A percentile compares a stretch with the other conserved stretches of the same genome.
Conservation (phyloP, 2,888 invertebrate genomes). For the Habrosyne pyritoides region DNA sequence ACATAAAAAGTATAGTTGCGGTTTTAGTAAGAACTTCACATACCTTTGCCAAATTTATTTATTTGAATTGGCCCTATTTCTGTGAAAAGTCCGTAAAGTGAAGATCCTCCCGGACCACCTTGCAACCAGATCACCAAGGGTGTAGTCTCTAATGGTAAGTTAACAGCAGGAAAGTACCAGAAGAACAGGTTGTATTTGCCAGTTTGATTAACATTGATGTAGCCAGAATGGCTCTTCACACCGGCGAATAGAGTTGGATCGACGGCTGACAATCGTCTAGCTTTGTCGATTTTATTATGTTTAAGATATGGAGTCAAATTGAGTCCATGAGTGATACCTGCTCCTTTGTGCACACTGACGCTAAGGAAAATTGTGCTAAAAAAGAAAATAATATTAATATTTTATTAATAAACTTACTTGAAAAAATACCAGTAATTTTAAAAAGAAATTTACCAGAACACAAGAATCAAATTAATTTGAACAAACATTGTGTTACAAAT, state of each 20-base stretch:
- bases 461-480: neutral
- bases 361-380: neutral
- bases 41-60: neutral
- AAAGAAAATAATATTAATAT: no score
- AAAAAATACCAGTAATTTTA: neutral
- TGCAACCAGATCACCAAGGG: constrained; percentile 72
- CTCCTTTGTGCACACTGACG: neutral
- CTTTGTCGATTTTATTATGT: neutral
- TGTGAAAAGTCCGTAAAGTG: constrained; percentile 64
- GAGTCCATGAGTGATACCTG: neutral
- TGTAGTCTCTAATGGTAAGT: constrained; percentile 40
- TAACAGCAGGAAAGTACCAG: constrained; percentile 87
- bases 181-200: constrained; percentile 88
- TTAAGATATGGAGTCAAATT: neutral
- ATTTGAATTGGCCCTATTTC: constrained; percentile 61
- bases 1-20: no score
- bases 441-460: neutral
- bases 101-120: constrained; percentile 70
- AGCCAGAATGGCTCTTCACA: neutral
- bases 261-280: neutral
- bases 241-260: neutral
- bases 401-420: no score
- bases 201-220: constrained; percentile 85
- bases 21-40: no score
- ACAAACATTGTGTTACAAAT: neutral